A percentile compares a stretch with the other conserved stretches of the same genome.
Evolutionary conservation across 2,113 vertebrate species (phyloP).

Genomic region (Bubalus kerabau): DNA sequence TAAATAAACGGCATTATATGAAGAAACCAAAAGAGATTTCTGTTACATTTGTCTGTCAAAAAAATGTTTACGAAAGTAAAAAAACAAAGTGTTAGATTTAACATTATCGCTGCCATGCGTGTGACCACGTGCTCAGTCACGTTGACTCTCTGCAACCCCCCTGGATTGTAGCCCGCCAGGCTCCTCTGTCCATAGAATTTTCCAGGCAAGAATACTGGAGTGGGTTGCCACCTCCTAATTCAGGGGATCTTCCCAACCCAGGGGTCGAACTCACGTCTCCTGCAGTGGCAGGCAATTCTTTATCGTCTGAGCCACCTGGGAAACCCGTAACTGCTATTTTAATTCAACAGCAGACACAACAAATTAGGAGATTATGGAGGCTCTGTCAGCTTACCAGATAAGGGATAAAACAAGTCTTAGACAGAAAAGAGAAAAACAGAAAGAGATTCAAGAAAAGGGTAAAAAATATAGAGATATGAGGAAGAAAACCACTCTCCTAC

Average conservation of each 20-base stretch:
- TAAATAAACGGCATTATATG: neutral
- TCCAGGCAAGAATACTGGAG: neutral
- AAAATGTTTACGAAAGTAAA: neutral
- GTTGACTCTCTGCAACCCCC: neutral
- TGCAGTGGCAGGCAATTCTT: neutral
- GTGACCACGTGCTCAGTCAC: neutral
- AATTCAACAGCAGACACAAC: neutral
- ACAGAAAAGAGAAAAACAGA: neutral
- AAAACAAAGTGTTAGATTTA: neutral
- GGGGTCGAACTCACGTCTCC: neutral
- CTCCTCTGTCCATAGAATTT: neutral
- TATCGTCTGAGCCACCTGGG: neutral
- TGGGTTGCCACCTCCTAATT: neutral
- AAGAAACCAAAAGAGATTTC: conserved; percentile 4
- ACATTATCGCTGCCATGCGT: neutral
- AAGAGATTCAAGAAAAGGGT: neutral
- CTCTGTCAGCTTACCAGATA: neutral
- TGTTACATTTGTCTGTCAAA: neutral
- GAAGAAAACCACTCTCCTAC: neutral
- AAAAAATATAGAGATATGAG: neutral
- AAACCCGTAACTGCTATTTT: neutral
- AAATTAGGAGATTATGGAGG: neutral
- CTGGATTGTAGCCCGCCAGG: neutral
- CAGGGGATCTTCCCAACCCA: neutral
- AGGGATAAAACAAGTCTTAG: neutral